phyloP scores from a whole-genome alignment of 2,113 vertebrate species.

The Dryoscopus gambensis region DNA sequence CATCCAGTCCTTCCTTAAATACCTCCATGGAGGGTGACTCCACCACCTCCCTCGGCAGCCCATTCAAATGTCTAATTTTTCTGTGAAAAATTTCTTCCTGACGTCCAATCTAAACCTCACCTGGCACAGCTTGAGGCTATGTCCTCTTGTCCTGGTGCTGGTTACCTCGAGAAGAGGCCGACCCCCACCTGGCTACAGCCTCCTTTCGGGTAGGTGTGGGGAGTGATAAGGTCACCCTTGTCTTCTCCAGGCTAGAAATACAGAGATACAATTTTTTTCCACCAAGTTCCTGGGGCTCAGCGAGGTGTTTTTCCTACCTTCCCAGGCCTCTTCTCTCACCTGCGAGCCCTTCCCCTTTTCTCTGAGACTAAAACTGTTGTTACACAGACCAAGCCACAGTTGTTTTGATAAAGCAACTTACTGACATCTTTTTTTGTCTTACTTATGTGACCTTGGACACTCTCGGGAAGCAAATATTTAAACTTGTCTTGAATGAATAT shows the following conservation, averaged over 20 bases:
- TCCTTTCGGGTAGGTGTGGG: neutral
- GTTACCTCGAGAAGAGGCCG: neutral
- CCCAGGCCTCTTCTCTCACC: neutral
- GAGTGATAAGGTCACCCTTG: neutral
- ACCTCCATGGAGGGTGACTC: too few relatives aligned
- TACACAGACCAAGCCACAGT: neutral
- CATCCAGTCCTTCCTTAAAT: neutral
- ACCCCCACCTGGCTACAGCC: fast-evolving
- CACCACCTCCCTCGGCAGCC: neutral
- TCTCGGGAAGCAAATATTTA: neutral
- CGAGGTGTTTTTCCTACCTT: neutral
- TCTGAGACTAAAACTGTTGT: neutral
- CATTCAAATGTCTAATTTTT: too few relatives aligned
- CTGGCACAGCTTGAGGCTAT: fast-evolving
- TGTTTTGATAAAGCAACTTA: neutral
- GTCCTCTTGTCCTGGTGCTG: neutral
- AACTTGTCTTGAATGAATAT: neutral
- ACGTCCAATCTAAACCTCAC: too few relatives aligned
- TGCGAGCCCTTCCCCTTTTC: neutral
- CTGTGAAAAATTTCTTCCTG: neutral
- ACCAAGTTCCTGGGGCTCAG: neutral
- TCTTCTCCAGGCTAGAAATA: neutral
- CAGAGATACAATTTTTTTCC: neutral
- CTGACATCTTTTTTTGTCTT: neutral
- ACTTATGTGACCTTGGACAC: neutral